phyloP scores from a whole-genome alignment of 2,113 vertebrate genomes.

The Balaeniceps rex region DNA sequence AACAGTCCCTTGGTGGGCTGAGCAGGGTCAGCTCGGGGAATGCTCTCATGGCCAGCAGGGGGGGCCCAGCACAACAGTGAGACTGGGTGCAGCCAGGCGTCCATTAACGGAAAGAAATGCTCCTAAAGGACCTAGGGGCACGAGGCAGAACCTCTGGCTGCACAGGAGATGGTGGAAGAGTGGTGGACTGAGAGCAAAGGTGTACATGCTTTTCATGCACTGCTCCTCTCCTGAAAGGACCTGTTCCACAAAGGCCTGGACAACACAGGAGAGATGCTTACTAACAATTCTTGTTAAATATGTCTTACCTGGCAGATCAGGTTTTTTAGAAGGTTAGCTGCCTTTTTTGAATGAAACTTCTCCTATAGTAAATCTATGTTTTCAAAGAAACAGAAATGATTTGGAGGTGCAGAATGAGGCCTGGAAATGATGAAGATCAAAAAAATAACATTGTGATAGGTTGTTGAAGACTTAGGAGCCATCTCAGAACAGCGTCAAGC shows the following conservation, averaged over 20 bases:
- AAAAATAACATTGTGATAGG: background rate
- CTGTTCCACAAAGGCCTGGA: background rate
- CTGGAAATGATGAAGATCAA: background rate
- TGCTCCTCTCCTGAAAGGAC: background rate
- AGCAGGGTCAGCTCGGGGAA: background rate
- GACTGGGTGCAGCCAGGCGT: background rate
- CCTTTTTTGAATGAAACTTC: background rate
- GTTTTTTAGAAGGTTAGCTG: background rate
- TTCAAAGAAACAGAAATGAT: background rate
- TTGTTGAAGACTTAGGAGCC: background rate
- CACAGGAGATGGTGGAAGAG: fast-evolving
- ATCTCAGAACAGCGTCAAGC: background rate
- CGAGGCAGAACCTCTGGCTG: background rate
- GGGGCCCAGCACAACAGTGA: background rate
- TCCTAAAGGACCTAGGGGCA: background rate
- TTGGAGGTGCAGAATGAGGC: background rate
- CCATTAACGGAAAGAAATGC: background rate
- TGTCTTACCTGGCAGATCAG: background rate
- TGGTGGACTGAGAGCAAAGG: background rate
- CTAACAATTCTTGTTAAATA: background rate
- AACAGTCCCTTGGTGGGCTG: background rate
- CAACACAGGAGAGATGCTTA: fast-evolving
- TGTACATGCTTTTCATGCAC: background rate
- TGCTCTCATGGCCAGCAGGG: background rate
- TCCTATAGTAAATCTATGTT: background rate